A percentile compares a stretch with the other conserved stretches of the same genome.
phyloP scores from a whole-genome alignment of 2,113 vertebrate species.

The Cololabis saira region DNA sequence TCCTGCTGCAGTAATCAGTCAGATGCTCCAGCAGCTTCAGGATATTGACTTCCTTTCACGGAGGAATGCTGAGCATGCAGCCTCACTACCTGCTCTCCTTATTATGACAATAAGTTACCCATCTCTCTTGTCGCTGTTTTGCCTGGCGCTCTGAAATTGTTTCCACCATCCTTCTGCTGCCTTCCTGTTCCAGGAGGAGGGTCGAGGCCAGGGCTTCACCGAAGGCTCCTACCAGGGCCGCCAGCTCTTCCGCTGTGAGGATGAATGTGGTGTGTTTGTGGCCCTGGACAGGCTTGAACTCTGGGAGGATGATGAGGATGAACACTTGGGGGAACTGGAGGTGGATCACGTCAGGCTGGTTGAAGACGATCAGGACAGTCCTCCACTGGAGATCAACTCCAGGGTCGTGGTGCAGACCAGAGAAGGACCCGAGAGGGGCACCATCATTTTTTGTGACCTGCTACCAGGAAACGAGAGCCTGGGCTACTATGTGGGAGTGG shows the following conservation, averaged over 20 bases:
- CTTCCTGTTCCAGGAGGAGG: slow-evolving; percentile 88
- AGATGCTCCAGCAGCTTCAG: slow-evolving; percentile 40
- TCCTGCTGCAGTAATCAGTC: slow-evolving; percentile 63
- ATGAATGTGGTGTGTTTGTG: slow-evolving; percentile 97
- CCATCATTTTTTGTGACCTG: slow-evolving; percentile 97
- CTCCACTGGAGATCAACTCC: slow-evolving; percentile 94
- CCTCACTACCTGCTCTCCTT: slow-evolving; percentile 32
- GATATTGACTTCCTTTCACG: slow-evolving; percentile 36
- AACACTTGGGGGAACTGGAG: slow-evolving; percentile 86
- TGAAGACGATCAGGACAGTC: slow-evolving; percentile 89
- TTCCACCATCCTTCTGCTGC: slow-evolving; percentile 8
- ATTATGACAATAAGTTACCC: slow-evolving; percentile 39
- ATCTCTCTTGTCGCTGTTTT: slow-evolving; percentile 30
- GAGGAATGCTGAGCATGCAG: slow-evolving; percentile 52
- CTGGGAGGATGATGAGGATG: slow-evolving; percentile 86
- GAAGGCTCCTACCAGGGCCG: slow-evolving; percentile 97
- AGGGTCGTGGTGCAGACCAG: slow-evolving; percentile 94
- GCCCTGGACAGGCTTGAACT: slow-evolving; percentile 96
- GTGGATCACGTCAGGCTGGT: slow-evolving; percentile 87
- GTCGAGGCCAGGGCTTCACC: slow-evolving; percentile 95
- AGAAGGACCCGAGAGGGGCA: slow-evolving; percentile 92
- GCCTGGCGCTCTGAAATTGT: slow-evolving; percentile 9
- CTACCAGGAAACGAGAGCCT: slow-evolving; percentile 95
- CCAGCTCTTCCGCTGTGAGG: slow-evolving; percentile 96
- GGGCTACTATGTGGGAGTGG: slow-evolving; percentile 97